Evolutionary conservation across 2,113 vertebrate genomes (phyloP).

Genomic region (Xiphorhynchus elegans): DNA sequence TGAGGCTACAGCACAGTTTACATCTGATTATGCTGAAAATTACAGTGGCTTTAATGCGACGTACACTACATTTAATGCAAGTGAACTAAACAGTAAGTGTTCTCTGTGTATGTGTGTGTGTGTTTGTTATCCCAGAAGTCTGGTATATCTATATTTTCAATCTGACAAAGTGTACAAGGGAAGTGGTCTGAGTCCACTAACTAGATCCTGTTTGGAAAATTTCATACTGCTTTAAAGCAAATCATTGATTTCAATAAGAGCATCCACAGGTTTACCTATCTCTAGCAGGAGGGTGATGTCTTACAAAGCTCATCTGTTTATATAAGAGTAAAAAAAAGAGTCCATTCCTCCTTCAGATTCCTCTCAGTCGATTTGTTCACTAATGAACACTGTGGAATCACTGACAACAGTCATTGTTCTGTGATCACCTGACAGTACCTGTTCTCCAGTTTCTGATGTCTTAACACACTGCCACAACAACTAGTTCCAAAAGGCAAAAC

Average conservation of each 20-base stretch:
- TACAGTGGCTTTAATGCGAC: slow-evolving; percentile 82
- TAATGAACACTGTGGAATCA: background rate
- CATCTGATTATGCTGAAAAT: slow-evolving; percentile 69
- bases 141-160: background rate
- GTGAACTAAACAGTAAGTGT: slow-evolving; percentile 79
- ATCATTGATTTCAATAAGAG: background rate
- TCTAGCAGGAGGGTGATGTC: background rate
- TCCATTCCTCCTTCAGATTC: background rate
- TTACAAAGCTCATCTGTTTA: background rate
- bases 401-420: background rate
- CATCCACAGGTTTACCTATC: background rate
- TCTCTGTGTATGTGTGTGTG: background rate
- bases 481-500: background rate
- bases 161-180: background rate
- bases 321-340: background rate
- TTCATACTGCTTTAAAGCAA: background rate
- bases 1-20: slow-evolving; percentile 82
- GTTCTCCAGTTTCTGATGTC: background rate
- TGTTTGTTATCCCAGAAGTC: background rate
- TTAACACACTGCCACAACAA: background rate
- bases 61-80: slow-evolving; percentile 74
- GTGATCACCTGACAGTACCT: background rate
- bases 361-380: background rate
- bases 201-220: background rate
- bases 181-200: background rate